Percentiles rank a stretch among this genome's conserved stretches.
Evolutionary conservation across 2,113 vertebrate genomes (phyloP).

Genomic region (Equus quagga): DNA sequence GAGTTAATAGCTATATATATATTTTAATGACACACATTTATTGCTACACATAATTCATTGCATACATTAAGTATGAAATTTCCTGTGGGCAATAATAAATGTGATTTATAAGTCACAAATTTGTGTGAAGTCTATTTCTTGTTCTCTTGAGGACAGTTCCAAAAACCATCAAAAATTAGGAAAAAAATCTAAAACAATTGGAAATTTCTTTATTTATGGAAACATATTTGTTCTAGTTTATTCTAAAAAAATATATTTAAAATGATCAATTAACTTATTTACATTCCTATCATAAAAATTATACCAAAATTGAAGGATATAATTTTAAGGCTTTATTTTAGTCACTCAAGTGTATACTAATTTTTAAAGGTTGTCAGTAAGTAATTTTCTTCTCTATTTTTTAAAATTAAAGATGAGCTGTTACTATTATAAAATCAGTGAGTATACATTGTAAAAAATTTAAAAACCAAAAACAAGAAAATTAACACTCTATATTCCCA

Average conservation of each 20-base stretch:
- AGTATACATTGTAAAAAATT: not conserved
- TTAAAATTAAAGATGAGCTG: not conserved
- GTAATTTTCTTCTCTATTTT: slow-evolving; percentile 15
- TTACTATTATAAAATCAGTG: not conserved
- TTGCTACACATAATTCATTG: slow-evolving; percentile 73
- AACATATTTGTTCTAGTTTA: slow-evolving; percentile 56
- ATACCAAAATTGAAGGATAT: not conserved
- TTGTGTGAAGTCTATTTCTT: slow-evolving; percentile 61
- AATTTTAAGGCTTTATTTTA: slow-evolving; percentile 46
- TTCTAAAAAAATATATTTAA: slow-evolving; percentile 30
- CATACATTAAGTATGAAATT: slow-evolving; percentile 71
- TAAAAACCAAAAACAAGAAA: slow-evolving; percentile 3
- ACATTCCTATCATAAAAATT: not conserved
- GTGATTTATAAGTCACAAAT: slow-evolving; percentile 75
- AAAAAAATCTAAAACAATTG: not conserved
- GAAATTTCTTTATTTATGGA: slow-evolving; percentile 47
- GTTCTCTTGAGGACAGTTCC: slow-evolving; percentile 55
- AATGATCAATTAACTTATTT: slow-evolving; percentile 11
- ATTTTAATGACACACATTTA: slow-evolving; percentile 77
- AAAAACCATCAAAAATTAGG: slow-evolving; percentile 53
- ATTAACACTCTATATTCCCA: not conserved
- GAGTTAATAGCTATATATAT: slow-evolving; percentile 72
- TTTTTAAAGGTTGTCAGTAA: slow-evolving; percentile 26
- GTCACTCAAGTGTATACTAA: not conserved
- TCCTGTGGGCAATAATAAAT: slow-evolving; percentile 69